A percentile compares a stretch with the other conserved stretches of the same genome.
Evolutionary conservation across 2,888 invertebrate species (phyloP).

Genomic region (Conops quadrifasciatus): DNA sequence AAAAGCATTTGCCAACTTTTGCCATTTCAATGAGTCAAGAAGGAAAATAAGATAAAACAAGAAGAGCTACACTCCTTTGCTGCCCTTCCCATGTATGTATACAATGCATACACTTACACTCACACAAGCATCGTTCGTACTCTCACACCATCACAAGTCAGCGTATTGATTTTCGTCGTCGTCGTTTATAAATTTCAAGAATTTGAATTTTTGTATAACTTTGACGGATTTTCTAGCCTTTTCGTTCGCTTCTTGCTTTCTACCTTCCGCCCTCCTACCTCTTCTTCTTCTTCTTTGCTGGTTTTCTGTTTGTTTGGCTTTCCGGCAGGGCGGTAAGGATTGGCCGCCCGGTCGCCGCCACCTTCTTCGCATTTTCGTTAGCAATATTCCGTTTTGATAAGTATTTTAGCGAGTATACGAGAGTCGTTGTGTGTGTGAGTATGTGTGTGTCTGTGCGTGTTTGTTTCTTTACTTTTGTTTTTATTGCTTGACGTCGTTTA

Average conservation of each 20-base stretch:
- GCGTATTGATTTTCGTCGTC: constrained; percentile 35
- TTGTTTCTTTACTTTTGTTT: constrained; percentile 43
- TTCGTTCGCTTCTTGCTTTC: too few relatives aligned
- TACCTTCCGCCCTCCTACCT: neutral
- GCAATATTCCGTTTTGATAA: neutral
- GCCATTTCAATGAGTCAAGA: constrained; percentile 6
- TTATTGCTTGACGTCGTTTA: constrained; percentile 51
- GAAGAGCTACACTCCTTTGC: neutral
- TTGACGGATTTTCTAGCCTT: neutral
- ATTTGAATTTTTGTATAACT: constrained; percentile 30
- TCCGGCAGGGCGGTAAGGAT: too few relatives aligned
- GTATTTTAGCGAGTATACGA: neutral
- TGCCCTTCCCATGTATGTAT: neutral
- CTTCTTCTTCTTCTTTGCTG: neutral
- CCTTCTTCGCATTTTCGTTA: neutral
- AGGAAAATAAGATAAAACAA: neutral
- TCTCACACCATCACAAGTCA: neutral
- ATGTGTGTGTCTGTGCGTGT: constrained; percentile 2
- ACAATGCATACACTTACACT: neutral
- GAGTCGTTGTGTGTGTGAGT: constrained; percentile 15
- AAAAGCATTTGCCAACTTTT: constrained; percentile 31
- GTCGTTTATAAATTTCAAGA: constrained; percentile 31
- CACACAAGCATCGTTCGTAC: neutral
- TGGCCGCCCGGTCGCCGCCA: neutral
- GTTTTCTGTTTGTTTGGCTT: constrained; percentile 17